Percentiles rank a stretch among this genome's conserved stretches.
Conservation (phyloP, 2,113 vertebrate species). For the Melanocharis versteri region DNA sequence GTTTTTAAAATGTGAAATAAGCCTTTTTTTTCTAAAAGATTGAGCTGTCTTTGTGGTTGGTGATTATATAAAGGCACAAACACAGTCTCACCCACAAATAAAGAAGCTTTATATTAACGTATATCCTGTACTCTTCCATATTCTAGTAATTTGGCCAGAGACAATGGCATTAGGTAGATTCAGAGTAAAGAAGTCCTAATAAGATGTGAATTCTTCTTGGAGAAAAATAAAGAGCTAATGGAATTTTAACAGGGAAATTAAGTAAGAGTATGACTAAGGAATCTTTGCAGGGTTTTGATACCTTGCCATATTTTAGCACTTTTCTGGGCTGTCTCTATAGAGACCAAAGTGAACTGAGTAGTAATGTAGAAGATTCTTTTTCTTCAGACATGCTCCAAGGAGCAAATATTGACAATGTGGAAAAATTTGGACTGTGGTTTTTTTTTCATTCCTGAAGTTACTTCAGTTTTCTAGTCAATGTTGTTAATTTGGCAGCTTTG, state of each 20-base stretch:
- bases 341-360: neutral
- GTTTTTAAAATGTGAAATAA: neutral
- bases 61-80: neutral
- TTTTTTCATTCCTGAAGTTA: neutral
- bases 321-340: neutral
- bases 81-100: neutral
- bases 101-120: neutral
- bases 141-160: neutral
- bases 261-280: neutral
- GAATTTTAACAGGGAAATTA: neutral
- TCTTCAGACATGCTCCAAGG: neutral
- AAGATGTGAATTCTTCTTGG: neutral
- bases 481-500: neutral
- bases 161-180: neutral
- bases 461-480: neutral
- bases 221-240: neutral
- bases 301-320: neutral
- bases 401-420: neutral
- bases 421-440: neutral
- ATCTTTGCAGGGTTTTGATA: conserved; percentile 2
- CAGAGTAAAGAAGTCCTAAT: neutral
- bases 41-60: neutral
- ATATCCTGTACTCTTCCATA: neutral
- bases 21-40: neutral
- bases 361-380: neutral